Base-by-base conservation (phyloP, 2,888 invertebrate species). In the Eupsilia transversa region DNA sequence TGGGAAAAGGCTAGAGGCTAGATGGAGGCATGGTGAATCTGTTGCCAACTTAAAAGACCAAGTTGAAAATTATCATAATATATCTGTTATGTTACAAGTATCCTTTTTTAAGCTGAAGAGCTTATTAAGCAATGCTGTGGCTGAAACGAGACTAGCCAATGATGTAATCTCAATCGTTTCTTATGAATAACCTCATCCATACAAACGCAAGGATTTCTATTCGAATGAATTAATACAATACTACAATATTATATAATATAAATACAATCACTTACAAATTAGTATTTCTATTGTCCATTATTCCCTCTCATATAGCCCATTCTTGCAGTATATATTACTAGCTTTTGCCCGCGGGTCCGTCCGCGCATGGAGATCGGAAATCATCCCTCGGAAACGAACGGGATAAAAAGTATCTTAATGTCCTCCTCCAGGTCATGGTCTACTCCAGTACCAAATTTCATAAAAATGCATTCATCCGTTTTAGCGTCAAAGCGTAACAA, bases 251-350 rank as follows among this genome's bases (percentile, higher is more conserved):
- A 23, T 49, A n/a, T n/a, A n/a, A n/a, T n/a, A n/a, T n/a, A n/a
- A n/a, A n/a, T n/a, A 49, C 46, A 46, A 46, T 46, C 23, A 7
- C 6, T n/a, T n/a, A 23, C 59, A 35, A 35, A 20, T n/a, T n/a
- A n/a, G n/a, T 27, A 2, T 41, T 60, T 30, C 67, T n/a, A 67
- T 67, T 67, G 61, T 60, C n/a, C 17, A 60, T 38, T 38, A n/a
- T 52, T 52, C 10, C n/a, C 4, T 60, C 41, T 60, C 30, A 33
- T 30, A 23, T 17, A 41, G 30, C 41, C 41, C 17, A n/a, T 33
- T 10, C 30, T 41, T 20, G 10, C 41, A n/a, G 5, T 30, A 60
- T 59, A 43, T n/a, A 41, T 20, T 4, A 20, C 17, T 43, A 43
- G 43, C 43, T 6, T 43, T 20, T 20, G 17, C 43, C 17, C 43